A percentile compares a stretch with the other conserved stretches of the same genome.
phyloP scores from a whole-genome alignment of 2,888 invertebrate species.

The Diarsia rubi region DNA sequence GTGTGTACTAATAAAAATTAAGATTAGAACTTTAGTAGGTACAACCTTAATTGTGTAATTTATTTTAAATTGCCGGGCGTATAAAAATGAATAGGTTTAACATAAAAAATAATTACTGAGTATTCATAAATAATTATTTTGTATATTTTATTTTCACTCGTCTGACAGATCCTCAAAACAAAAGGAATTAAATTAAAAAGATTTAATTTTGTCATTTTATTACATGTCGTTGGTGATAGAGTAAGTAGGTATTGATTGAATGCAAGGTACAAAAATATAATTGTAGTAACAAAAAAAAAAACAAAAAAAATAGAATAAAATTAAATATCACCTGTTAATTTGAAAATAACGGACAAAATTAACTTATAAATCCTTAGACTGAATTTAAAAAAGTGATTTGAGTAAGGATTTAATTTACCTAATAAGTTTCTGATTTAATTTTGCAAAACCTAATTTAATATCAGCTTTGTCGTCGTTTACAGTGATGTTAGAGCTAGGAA shows the following conservation, averaged over 20 bases:
- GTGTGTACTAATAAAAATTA: not conserved
- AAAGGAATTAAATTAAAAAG: not conserved
- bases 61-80: not conserved
- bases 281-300: not conserved
- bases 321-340: constrained; percentile 11
- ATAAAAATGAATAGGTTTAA: not conserved
- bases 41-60: not conserved
- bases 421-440: not conserved
- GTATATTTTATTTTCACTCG: not conserved
- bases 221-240: too few relatives aligned
- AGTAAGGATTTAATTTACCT: not conserved
- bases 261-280: not conserved
- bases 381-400: constrained; percentile 27
- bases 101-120: not conserved
- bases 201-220: not conserved
- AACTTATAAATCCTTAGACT: constrained; percentile 41
- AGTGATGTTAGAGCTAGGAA: not conserved
- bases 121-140: not conserved
- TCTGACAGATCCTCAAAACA: not conserved
- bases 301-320: not conserved
- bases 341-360: not conserved
- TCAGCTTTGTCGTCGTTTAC: too few relatives aligned
- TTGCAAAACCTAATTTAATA: not conserved
- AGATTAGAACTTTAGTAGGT: not conserved
- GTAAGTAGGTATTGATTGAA: not conserved